phyloP scores from a whole-genome alignment of 1,140 invertebrate species.

The Drosophila burlai region DNA sequence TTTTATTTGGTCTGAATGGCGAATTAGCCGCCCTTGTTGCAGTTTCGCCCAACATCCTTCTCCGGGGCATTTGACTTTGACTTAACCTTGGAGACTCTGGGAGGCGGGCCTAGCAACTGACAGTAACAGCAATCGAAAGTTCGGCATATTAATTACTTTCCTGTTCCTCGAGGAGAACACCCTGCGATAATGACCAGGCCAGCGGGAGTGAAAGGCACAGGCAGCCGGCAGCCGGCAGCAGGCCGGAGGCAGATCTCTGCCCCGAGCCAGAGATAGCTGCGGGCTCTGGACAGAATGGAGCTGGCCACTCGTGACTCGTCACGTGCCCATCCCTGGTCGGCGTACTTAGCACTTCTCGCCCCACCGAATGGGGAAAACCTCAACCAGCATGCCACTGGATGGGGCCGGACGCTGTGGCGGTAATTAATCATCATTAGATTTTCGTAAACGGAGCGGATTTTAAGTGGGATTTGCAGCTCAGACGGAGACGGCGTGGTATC shows the following conservation, averaged over 20 bases:
- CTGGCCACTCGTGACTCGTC: constrained; percentile 20
- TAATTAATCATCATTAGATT: constrained; percentile 85
- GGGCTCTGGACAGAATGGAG: constrained; percentile 4
- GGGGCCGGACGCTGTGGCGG: constrained; percentile 40
- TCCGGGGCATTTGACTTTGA: constrained; percentile 53
- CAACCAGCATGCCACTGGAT: constrained; percentile 53
- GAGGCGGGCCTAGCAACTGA: not conserved
- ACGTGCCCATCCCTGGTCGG: constrained; percentile 24
- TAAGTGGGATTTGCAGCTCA: constrained; percentile 82
- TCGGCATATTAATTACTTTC: constrained; percentile 51
- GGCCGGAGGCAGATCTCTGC: not conserved
- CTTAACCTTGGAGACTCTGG: constrained; percentile 53
- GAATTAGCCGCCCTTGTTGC: constrained; percentile 1
- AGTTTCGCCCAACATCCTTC: not conserved
- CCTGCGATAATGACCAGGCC: constrained; percentile 46
- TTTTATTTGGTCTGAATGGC: not conserved
- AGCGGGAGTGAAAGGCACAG: constrained; percentile 46
- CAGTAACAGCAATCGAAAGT: constrained; percentile 51
- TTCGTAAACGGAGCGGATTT: constrained; percentile 83
- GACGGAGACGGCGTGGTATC: constrained; percentile 36
- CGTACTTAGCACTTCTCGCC: constrained; percentile 72
- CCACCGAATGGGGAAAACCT: constrained; percentile 47
- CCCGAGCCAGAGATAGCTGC: constrained; percentile 21
- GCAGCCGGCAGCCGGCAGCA: not conserved
- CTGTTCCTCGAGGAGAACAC: constrained; percentile 34